Evolutionary conservation across 2,888 invertebrate genomes (phyloP).

Genomic region (Peribatodes rhomboidaria): DNA sequence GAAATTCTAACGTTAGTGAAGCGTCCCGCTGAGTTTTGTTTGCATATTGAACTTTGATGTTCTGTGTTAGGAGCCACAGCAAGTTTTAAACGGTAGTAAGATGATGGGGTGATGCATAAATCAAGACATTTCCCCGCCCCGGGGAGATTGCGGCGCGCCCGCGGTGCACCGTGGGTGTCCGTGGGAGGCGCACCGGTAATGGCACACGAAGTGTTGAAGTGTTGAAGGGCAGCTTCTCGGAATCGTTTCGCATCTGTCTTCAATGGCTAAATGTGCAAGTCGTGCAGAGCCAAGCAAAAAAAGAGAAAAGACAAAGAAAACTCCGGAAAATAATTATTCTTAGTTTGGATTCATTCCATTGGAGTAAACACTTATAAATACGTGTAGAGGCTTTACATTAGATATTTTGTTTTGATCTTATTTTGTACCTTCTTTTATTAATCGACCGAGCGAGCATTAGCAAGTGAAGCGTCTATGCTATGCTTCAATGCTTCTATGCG

Average conservation of each 20-base stretch:
- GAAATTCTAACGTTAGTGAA: conserved; percentile 7
- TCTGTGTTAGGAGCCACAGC: not conserved
- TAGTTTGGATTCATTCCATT: too few species aligned
- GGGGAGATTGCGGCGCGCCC: conserved; percentile 10
- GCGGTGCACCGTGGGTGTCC: conserved; percentile 11
- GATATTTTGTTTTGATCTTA: too few species aligned
- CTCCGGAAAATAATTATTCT: too few species aligned
- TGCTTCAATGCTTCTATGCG: too few species aligned
- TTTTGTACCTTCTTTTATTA: too few species aligned
- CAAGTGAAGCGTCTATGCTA: too few species aligned
- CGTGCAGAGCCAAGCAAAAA: not conserved
- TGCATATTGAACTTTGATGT: conserved; percentile 3
- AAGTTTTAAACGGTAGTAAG: not conserved
- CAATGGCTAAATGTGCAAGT: conserved; percentile 3
- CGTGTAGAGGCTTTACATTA: too few species aligned
- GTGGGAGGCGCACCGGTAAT: conserved; percentile 29
- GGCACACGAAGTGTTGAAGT: conserved; percentile 22
- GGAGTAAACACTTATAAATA: too few species aligned
- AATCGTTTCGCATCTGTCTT: not conserved
- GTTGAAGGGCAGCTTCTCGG: conserved; percentile 14
- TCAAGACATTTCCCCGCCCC: conserved; percentile 30
- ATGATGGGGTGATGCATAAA: conserved; percentile 22
- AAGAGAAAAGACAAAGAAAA: too few species aligned
- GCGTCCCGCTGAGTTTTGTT: not conserved
- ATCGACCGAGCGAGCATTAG: too few species aligned